A percentile compares a stretch with the other conserved stretches of the same genome.
phyloP scores from a whole-genome alignment of 2,888 invertebrate species.

The Microchrysa polita region DNA sequence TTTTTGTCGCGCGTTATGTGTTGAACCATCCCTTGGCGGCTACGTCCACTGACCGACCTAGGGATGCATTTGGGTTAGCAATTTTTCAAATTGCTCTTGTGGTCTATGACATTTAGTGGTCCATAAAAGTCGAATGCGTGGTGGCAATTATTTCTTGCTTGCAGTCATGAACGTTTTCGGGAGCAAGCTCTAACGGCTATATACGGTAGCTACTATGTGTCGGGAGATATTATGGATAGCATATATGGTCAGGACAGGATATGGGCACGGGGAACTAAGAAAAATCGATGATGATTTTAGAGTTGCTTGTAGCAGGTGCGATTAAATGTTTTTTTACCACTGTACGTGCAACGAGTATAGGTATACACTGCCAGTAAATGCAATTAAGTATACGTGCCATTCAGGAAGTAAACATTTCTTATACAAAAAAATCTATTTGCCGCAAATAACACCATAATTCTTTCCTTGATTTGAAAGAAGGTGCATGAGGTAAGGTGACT shows the following conservation, averaged over 20 bases:
- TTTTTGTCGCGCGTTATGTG: neutral
- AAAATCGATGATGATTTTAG: neutral
- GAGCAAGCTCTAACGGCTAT: neutral
- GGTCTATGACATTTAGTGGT: slow-evolving; percentile 48
- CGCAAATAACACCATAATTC: no score
- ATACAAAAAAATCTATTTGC: no score
- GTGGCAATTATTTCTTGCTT: slow-evolving; percentile 47
- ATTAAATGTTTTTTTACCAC: neutral
- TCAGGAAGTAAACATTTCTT: no score
- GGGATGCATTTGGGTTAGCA: slow-evolving; percentile 32
- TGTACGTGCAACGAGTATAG: no score
- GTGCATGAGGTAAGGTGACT: no score
- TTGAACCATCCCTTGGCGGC: neutral
- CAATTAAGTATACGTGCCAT: no score
- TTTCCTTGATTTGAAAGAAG: no score
- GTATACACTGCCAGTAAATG: no score
- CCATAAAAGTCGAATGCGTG: slow-evolving; percentile 45
- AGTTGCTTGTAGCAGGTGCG: slow-evolving; percentile 4
- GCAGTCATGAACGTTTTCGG: neutral
- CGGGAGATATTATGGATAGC: no score
- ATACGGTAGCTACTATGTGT: neutral
- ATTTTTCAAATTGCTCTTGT: slow-evolving; percentile 36
- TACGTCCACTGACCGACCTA: neutral
- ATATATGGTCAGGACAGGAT: no score
- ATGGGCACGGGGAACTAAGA: neutral